A percentile compares a stretch with the other conserved stretches of the same genome.
Conservation (phyloP, 2,888 invertebrate species). For the Mantis religiosa region DNA sequence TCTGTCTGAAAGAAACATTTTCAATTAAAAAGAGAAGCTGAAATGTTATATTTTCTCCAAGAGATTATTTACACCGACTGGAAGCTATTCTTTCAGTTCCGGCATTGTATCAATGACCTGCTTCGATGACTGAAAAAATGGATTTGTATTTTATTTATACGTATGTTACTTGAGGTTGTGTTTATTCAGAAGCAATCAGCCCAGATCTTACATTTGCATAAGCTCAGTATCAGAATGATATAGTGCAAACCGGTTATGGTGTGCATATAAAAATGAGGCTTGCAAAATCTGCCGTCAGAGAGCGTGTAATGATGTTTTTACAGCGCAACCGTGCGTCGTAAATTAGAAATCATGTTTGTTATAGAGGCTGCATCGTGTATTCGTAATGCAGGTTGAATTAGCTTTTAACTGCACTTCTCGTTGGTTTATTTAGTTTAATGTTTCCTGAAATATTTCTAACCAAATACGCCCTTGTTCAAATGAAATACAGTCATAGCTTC, state of each 20-base stretch:
- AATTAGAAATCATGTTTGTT: not conserved
- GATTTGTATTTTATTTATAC: too few relatives aligned
- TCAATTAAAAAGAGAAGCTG: too few relatives aligned
- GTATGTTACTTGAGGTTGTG: too few relatives aligned
- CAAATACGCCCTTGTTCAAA: too few relatives aligned
- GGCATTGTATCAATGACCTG: too few relatives aligned
- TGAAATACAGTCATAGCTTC: too few relatives aligned
- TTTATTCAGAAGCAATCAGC: not conserved
- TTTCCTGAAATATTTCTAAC: too few relatives aligned
- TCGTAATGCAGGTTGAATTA: not conserved
- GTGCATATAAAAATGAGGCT: not conserved
- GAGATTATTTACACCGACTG: too few relatives aligned
- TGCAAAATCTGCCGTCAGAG: not conserved
- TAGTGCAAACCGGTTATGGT: not conserved
- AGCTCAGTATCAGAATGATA: not conserved
- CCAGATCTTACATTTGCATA: not conserved
- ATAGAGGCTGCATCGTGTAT: not conserved
- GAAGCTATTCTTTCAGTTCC: too few relatives aligned
- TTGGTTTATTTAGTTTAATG: not conserved
- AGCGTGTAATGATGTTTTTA: not conserved
- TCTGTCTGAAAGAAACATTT: too few relatives aligned
- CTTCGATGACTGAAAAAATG: too few relatives aligned
- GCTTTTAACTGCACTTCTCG: not conserved
- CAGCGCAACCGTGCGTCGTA: not conserved
- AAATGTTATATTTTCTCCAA: too few relatives aligned